These are phyloP conservation scores for Lasioglossum oenotherae DNA, from an alignment of 2,888 invertebrate genomes.

Conservation along the genomic window DNA sequence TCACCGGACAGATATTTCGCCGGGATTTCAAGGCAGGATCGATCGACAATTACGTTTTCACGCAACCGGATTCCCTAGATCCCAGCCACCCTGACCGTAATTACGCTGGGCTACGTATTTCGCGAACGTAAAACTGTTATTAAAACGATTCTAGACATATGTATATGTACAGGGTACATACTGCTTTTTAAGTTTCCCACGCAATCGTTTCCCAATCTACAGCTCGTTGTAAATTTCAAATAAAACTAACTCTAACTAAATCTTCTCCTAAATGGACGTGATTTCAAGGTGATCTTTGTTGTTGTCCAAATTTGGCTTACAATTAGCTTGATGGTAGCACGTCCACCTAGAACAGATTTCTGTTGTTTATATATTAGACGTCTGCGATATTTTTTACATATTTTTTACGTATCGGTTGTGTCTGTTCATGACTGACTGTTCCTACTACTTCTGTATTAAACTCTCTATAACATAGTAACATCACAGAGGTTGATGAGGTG, in stretches of 20 bases:
- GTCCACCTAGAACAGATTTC: neutral
- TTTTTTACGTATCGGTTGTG: no score
- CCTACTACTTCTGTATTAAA: no score
- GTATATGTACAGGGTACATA: no score
- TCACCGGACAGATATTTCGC: constrained; percentile 44
- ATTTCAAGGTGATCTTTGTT: neutral
- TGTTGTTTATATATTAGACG: no score
- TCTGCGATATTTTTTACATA: no score
- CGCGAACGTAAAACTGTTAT: no score
- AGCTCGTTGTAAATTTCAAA: neutral
- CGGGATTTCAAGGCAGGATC: constrained; percentile 45
- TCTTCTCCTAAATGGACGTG: neutral
- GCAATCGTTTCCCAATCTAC: neutral
- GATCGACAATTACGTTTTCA: constrained; percentile 40
- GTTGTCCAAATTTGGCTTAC: neutral
- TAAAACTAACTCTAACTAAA: neutral
- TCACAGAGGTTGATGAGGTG: neutral
- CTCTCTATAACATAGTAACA: no score
- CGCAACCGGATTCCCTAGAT: constrained; percentile 7
- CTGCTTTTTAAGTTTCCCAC: no score
- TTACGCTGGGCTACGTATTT: neutral
- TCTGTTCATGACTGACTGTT: no score
- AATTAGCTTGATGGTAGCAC: neutral
- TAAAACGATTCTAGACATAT: neutral
- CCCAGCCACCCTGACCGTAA: neutral